Percentiles rank a stretch among this genome's conserved stretches.
phyloP scores from a whole-genome alignment of 1,140 invertebrate genomes.

The Plodia interpunctella region DNA sequence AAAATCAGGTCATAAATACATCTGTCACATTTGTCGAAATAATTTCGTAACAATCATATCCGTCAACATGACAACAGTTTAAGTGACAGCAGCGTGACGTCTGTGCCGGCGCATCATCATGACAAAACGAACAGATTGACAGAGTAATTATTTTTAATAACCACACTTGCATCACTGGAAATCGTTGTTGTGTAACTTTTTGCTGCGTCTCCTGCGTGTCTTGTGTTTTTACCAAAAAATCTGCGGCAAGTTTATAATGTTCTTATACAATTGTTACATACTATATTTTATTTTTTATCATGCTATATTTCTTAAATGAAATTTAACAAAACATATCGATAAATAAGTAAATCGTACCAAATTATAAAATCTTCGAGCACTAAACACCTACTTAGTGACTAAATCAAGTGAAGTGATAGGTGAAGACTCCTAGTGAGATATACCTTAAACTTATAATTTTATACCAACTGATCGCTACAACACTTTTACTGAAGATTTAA shows the following conservation, averaged over 20 bases:
- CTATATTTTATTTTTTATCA: no score
- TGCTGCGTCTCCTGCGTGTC: no score
- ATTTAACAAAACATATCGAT: no score
- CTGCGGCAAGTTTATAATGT: neutral
- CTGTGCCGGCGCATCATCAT: slow-evolving; percentile 2
- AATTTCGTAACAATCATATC: slow-evolving; percentile 1
- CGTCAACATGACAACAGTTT: neutral
- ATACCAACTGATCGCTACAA: no score
- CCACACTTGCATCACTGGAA: neutral
- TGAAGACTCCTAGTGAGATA: no score
- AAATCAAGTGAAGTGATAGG: no score
- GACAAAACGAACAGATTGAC: slow-evolving; percentile 5
- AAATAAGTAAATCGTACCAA: no score
- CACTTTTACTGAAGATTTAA: no score
- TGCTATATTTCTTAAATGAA: no score
- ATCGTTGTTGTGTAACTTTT: neutral
- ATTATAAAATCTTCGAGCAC: neutral
- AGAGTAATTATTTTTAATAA: slow-evolving; percentile 5
- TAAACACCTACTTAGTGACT: no score
- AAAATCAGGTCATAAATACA: neutral
- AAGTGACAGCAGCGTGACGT: neutral
- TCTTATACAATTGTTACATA: no score
- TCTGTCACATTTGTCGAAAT: neutral
- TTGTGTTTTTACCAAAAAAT: neutral
- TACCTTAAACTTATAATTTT: no score